These are phyloP conservation scores for Protonibea diacanthus DNA, from an alignment of 2,797 vertebrate species.

Conservation along the genomic window DNA sequence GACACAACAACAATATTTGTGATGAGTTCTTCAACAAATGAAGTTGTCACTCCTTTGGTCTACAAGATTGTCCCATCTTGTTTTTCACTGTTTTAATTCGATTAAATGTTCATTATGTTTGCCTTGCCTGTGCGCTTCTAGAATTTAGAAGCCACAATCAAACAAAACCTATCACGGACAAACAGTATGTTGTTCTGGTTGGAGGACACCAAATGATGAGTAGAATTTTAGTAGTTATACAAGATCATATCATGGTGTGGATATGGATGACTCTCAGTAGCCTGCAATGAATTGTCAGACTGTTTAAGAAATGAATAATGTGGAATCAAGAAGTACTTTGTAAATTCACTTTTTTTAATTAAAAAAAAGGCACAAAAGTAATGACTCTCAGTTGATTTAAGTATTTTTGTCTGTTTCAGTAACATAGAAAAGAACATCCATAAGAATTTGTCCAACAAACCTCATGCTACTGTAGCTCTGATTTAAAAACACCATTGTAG, in stretches of 20 bases:
- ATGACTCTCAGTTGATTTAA: background rate
- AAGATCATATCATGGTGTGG: background rate
- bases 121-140: background rate
- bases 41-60: background rate
- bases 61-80: background rate
- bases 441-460: background rate
- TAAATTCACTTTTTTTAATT: background rate
- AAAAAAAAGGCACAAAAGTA: background rate
- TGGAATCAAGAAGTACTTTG: background rate
- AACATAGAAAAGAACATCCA: background rate
- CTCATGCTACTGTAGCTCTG: background rate
- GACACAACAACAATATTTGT: background rate
- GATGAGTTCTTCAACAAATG: background rate
- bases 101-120: constrained; percentile 10
- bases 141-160: background rate
- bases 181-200: background rate
- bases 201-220: no score
- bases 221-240: background rate
- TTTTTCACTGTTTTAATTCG: background rate
- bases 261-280: background rate
- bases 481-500: background rate
- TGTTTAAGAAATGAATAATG: background rate
- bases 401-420: background rate
- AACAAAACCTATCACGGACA: background rate
- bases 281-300: background rate